Conservation (phyloP, 1,140 invertebrate genomes). For the Drosophila funebris region DNA sequence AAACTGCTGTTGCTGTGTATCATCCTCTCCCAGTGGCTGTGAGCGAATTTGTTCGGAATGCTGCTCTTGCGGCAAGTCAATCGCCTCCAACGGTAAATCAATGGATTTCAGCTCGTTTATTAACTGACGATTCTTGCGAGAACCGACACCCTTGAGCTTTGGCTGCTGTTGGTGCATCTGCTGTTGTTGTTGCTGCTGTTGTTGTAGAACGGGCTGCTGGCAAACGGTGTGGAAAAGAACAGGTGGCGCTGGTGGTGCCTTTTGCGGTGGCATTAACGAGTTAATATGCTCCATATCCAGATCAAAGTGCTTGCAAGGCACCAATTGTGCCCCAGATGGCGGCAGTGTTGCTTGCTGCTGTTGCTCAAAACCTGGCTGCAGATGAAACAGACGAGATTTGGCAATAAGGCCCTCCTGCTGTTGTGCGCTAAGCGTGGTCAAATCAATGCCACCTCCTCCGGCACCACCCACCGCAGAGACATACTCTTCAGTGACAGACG, state of each 20-base stretch:
- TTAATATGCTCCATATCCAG: constrained; percentile 80
- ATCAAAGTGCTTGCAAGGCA: constrained; percentile 74
- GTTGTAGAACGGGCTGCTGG: constrained; percentile 59
- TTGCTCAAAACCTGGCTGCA: constrained; percentile 82
- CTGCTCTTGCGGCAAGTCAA: constrained; percentile 55
- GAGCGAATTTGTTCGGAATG: constrained; percentile 70
- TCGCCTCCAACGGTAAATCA: constrained; percentile 51
- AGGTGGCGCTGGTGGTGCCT: constrained; percentile 76
- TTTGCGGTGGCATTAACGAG: constrained; percentile 73
- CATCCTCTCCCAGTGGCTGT: constrained; percentile 79
- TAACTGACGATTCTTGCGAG: constrained; percentile 65
- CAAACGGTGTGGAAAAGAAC: constrained; percentile 67
- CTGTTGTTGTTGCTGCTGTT: constrained; percentile 46
- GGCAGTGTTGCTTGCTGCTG: constrained; percentile 56
- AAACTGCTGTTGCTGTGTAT: constrained; percentile 48
- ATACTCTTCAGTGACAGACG: constrained; percentile 67
- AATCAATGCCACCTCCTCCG: constrained; percentile 62
- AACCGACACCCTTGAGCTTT: constrained; percentile 59
- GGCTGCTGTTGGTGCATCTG: constrained; percentile 45
- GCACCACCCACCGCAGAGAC: constrained; percentile 45
- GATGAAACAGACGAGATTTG: constrained; percentile 78
- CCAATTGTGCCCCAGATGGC: constrained; percentile 46
- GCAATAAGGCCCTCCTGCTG: constrained; percentile 81
- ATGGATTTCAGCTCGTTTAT: constrained; percentile 40
- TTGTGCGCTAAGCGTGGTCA: constrained; percentile 77